phyloP scores from a whole-genome alignment of 1,140 invertebrate genomes.

The Samia ricini region DNA sequence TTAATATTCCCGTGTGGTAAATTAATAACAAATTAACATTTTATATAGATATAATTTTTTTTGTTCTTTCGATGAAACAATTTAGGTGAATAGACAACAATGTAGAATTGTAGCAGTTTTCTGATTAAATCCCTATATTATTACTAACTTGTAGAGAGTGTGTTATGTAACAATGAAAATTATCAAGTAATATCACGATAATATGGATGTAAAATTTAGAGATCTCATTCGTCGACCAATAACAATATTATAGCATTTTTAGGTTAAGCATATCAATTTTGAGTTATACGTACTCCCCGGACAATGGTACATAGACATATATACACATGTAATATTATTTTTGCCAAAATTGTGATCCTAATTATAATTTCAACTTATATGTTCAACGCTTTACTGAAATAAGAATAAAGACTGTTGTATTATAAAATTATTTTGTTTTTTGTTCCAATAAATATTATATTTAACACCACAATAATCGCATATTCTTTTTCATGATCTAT shows the following conservation, averaged over 20 bases:
- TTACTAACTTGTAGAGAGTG: constrained; percentile 55
- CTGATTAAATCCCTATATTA: constrained; percentile 58
- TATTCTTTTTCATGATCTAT: constrained; percentile 22
- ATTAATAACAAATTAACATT: constrained; percentile 17
- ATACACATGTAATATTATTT: constrained; percentile 42
- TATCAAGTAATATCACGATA: constrained; percentile 60
- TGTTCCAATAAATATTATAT: constrained; percentile 58
- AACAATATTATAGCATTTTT: constrained; percentile 74
- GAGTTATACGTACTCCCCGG: constrained; percentile 28
- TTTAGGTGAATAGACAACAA: constrained; percentile 32
- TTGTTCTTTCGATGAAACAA: constrained; percentile 35
- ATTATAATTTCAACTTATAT: constrained; percentile 51
- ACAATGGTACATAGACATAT: constrained; percentile 17
- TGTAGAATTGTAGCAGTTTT: constrained; percentile 60
- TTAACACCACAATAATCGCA: constrained; percentile 18
- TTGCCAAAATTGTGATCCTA: constrained; percentile 60
- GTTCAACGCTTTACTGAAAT: constrained; percentile 69
- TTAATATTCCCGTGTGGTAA: not conserved
- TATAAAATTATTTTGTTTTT: constrained; percentile 65
- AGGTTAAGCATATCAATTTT: constrained; percentile 66
- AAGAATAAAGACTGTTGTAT: constrained; percentile 77
- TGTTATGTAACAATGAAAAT: constrained; percentile 58
- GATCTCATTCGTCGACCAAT: constrained; percentile 77
- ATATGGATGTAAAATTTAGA: constrained; percentile 60
- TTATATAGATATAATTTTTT: constrained; percentile 33